Conservation (phyloP, 2,888 invertebrate genomes). For the Plebejus argus region DNA sequence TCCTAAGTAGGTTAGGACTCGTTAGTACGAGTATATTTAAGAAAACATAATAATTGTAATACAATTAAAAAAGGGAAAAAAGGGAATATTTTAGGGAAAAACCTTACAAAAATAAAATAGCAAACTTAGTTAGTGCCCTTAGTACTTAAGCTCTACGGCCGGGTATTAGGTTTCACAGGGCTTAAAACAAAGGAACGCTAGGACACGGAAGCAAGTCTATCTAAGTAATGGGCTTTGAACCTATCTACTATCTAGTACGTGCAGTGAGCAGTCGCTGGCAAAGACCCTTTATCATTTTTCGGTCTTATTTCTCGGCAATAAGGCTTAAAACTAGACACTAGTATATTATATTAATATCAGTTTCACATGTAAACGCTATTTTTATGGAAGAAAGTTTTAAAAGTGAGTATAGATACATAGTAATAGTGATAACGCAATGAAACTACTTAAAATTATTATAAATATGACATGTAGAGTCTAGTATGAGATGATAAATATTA, state of each 20-base stretch:
- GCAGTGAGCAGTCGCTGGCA: background rate
- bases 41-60: background rate
- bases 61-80: background rate
- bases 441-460: too few relatives aligned
- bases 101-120: background rate
- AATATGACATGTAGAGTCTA: too few relatives aligned
- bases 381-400: background rate
- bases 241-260: conserved; percentile 6
- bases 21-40: background rate
- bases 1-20: too few relatives aligned
- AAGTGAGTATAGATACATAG: too few relatives aligned
- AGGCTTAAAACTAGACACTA: background rate
- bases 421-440: too few relatives aligned
- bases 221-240: conserved; percentile 14
- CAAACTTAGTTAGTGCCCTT: conserved; percentile 1
- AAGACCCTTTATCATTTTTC: background rate
- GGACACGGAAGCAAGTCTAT: conserved; percentile 14
- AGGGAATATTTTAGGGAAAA: background rate
- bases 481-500: too few relatives aligned
- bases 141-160: background rate
- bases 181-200: conserved; percentile 10
- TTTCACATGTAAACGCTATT: background rate
- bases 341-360: background rate
- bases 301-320: background rate
- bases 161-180: conserved; percentile 19